Evolutionary conservation across 2,888 invertebrate genomes (phyloP), one percentile per base, ranked within the genome.

Genomic region (Pristionchus entomophagus): DNA sequence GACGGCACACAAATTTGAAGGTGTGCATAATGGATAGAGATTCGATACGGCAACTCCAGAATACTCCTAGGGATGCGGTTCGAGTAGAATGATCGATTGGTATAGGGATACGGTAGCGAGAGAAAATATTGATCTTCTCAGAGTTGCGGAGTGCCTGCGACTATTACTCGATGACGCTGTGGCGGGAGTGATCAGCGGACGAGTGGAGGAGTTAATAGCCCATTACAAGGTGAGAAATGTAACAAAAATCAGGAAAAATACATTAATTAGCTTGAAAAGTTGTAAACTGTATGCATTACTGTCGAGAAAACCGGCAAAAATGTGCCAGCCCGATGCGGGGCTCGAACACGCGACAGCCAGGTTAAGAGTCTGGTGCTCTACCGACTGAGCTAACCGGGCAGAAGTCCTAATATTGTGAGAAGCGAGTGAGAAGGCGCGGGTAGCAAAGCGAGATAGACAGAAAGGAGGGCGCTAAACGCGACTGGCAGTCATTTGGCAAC

Each of bases 361-460:
- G 90, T 90, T 90, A 90, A 90, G 90, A 90, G 90, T 90, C 90
- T 90, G 90, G 90, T 90, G 90, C 90, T 90, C 90, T 90, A 90
- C 90, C 90, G 90, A 90, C 90, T 90, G 90, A 90, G 90, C 90
- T 90, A 90, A 89, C 90, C 90, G 88, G 89, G 89, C 89, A 84
- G 51, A 80, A 6, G 59, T n/a, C n/a, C 22, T 6, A 59, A 26
- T 6, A 6, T 45, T 10, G 6, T 45, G 45, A 45, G 45, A 45
- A 45, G 45, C 45, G 45, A 45, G 45, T 45, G 45, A 45, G 45
- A 45, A 45, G 45, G 45, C 45, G 45, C 6, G 10, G 3, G 45
- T 45, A 14, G 45, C 45, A 45, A 14, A 45, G 45, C 6, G 8
- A 29, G 41, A 38, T 19, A 45, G 80, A 77, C 26, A n/a, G n/a